A percentile compares a stretch with the other conserved stretches of the same genome.
phyloP scores from a whole-genome alignment of 2,888 invertebrate species.

The Tipula unca region DNA sequence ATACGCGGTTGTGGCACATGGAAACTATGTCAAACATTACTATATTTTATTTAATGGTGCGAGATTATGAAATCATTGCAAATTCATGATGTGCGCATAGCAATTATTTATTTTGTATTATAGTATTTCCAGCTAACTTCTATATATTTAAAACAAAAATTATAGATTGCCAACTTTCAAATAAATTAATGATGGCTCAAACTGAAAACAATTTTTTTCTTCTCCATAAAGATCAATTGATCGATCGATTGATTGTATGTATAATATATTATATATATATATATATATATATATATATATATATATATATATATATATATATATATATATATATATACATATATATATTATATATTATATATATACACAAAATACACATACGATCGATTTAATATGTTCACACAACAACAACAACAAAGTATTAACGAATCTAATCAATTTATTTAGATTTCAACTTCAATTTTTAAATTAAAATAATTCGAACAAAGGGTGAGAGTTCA shows the following conservation, averaged over 20 bases:
- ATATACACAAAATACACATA: not conserved
- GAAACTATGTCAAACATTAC: not conserved
- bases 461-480: constrained; percentile 14
- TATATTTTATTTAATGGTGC: not conserved
- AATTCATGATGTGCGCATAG: not conserved
- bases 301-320: too few relatives aligned
- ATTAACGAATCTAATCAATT: constrained; percentile 14
- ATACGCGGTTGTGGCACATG: not conserved
- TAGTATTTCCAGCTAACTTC: not conserved
- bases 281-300: too few relatives aligned
- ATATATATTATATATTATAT: not conserved
- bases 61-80: not conserved
- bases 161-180: constrained; percentile 14
- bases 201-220: not conserved
- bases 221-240: not conserved
- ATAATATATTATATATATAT: too few relatives aligned
- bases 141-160: not conserved
- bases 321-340: too few relatives aligned
- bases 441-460: constrained; percentile 4
- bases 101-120: not conserved
- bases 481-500: not conserved
- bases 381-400: not conserved
- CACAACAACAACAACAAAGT: not conserved
- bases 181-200: constrained; percentile 8
- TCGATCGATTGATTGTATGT: not conserved